A percentile compares a stretch with the other conserved stretches of the same genome.
Evolutionary conservation across 2,888 invertebrate species (phyloP).

Genomic region (Ephialtes manifestator): DNA sequence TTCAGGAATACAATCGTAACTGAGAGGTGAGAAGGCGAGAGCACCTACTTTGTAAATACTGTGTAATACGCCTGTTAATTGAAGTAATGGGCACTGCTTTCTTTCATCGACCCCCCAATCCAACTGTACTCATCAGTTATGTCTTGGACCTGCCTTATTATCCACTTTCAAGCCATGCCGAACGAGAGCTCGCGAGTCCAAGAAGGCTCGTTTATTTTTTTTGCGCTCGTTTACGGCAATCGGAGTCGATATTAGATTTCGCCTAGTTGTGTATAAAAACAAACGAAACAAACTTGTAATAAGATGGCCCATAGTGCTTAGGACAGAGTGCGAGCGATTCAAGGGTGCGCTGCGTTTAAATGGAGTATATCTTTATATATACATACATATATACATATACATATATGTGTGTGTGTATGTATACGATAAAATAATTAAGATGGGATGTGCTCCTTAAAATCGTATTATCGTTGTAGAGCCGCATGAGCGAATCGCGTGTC

Average conservation of each 20-base stretch:
- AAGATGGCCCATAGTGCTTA: slow-evolving; percentile 78
- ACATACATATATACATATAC: slow-evolving; percentile 49
- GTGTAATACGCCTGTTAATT: slow-evolving; percentile 82
- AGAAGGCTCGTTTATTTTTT: slow-evolving; percentile 52
- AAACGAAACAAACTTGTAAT: slow-evolving; percentile 60
- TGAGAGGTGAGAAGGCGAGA: slow-evolving; percentile 73
- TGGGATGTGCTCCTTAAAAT: slow-evolving; percentile 57
- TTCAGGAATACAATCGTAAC: slow-evolving; percentile 81
- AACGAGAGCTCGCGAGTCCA: slow-evolving; percentile 43
- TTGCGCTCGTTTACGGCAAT: slow-evolving; percentile 61
- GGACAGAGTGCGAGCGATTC: slow-evolving; percentile 60
- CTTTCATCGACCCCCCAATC: slow-evolving; percentile 57
- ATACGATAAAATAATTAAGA: slow-evolving; percentile 41
- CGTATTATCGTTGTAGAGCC: slow-evolving; percentile 56
- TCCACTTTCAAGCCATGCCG: slow-evolving; percentile 56
- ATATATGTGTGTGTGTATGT: slow-evolving; percentile 46
- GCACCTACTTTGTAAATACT: slow-evolving; percentile 82
- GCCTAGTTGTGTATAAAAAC: slow-evolving; percentile 75
- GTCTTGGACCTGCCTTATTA: slow-evolving; percentile 74
- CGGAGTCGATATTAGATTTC: slow-evolving; percentile 66
- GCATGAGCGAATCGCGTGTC: slow-evolving; percentile 54
- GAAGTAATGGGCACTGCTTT: slow-evolving; percentile 70
- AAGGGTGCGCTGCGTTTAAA: slow-evolving; percentile 55
- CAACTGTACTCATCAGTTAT: slow-evolving; percentile 40
- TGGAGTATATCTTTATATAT: slow-evolving; percentile 40